phyloP scores from a whole-genome alignment of 2,888 invertebrate genomes.

The Tipula lateralis region DNA sequence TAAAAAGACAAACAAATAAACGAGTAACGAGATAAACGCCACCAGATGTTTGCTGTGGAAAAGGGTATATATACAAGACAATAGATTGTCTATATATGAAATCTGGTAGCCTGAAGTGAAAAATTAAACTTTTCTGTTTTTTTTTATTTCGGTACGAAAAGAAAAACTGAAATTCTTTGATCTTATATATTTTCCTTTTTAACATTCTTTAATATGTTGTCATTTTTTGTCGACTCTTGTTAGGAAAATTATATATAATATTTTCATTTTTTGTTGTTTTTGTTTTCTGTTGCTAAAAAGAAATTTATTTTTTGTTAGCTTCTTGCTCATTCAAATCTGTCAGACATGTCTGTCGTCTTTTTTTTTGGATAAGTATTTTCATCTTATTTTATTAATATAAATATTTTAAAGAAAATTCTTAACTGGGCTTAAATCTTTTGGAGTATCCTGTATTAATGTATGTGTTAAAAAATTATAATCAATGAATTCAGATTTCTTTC shows the following conservation, averaged over 20 bases:
- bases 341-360: constrained; percentile 16
- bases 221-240: not conserved
- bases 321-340: constrained; percentile 9
- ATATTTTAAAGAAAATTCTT: constrained; percentile 1
- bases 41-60: constrained; percentile 8
- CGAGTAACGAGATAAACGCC: not conserved
- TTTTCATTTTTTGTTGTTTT: not conserved
- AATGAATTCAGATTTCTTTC: not conserved
- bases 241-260: not conserved
- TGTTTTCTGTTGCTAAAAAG: constrained; percentile 14
- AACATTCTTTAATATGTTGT: constrained; percentile 9
- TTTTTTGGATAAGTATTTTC: not conserved
- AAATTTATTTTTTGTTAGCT: not conserved
- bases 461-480: not conserved
- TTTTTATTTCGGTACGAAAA: not conserved
- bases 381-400: not conserved
- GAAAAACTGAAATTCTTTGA: constrained; percentile 2
- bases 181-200: constrained; percentile 3
- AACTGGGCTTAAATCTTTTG: not conserved
- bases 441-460: not conserved
- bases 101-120: not conserved
- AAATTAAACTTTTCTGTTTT: not conserved
- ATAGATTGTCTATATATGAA: not conserved
- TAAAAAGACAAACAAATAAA: not conserved
- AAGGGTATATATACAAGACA: constrained; percentile 3